phyloP scores from a whole-genome alignment of 2,888 invertebrate genomes.

The Papilio demoleus region DNA sequence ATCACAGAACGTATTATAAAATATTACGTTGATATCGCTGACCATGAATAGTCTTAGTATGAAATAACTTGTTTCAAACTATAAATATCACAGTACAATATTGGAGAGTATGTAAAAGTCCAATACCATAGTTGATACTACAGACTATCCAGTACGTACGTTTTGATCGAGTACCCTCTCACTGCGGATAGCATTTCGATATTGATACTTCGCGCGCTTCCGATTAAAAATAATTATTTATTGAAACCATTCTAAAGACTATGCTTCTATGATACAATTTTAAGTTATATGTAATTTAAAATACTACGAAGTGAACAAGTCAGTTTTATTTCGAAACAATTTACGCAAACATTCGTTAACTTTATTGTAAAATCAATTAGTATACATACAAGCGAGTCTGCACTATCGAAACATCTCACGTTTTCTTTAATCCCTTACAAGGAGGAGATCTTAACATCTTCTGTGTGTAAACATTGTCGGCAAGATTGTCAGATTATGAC shows the following conservation, averaged over 20 bases:
- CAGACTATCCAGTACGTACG: not conserved
- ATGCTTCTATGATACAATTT: not conserved
- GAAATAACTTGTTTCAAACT: not conserved
- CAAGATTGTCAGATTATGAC: conserved; percentile 13
- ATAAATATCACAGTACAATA: not conserved
- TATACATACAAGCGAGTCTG: not conserved
- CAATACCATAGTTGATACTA: not conserved
- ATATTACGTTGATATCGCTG: not conserved
- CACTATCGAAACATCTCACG: conserved; percentile 29
- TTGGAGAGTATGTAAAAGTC: not conserved
- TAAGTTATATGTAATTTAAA: not conserved
- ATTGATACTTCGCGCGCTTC: conserved; percentile 30
- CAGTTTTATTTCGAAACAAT: not conserved
- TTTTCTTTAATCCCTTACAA: conserved; percentile 21
- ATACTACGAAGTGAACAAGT: not conserved
- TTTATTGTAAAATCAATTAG: conserved; percentile 10
- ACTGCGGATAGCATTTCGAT: conserved; percentile 35
- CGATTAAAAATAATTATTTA: not conserved
- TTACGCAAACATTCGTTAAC: not conserved
- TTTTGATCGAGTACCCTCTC: conserved; percentile 13
- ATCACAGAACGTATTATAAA: not conserved
- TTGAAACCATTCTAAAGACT: not conserved
- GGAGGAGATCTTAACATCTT: conserved; percentile 21
- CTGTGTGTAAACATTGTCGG: not conserved
- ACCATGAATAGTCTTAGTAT: not conserved